These are phyloP conservation scores for Tetropium fuscum DNA, from an alignment of 2,888 invertebrate species.

Conservation along the genomic window DNA sequence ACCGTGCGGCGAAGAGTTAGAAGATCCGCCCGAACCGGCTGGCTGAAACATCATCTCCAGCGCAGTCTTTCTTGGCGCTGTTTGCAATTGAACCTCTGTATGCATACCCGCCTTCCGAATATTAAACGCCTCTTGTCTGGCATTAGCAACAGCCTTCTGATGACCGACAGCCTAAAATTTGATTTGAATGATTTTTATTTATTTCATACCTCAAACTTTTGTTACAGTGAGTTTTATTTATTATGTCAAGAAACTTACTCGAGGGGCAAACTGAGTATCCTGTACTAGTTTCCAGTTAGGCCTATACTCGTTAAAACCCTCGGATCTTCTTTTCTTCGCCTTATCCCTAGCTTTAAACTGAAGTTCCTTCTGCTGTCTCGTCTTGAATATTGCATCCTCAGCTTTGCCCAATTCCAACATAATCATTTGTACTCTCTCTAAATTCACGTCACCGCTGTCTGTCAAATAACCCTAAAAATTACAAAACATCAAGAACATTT, in stretches of 20 bases:
- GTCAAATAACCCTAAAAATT: slow-evolving; percentile 88
- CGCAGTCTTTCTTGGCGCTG: slow-evolving; percentile 50
- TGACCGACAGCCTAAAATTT: slow-evolving; percentile 71
- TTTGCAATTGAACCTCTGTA: slow-evolving; percentile 50
- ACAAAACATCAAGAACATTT: slow-evolving; percentile 15
- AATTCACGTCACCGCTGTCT: slow-evolving; percentile 92
- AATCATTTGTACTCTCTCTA: slow-evolving; percentile 94
- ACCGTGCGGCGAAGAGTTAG: slow-evolving; percentile 56
- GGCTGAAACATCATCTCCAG: slow-evolving; percentile 69
- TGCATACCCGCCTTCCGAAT: slow-evolving; percentile 76
- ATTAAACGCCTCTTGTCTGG: slow-evolving; percentile 81
- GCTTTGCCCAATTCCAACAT: slow-evolving; percentile 92
- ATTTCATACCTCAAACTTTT: neutral
- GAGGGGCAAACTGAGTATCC: slow-evolving; percentile 83
- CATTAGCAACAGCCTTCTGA: slow-evolving; percentile 73
- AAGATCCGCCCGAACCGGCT: slow-evolving; percentile 50
- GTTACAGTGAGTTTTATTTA: neutral
- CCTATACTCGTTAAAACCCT: slow-evolving; percentile 67
- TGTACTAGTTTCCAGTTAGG: slow-evolving; percentile 80
- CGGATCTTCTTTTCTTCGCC: slow-evolving; percentile 73
- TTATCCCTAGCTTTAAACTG: slow-evolving; percentile 84
- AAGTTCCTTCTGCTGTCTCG: slow-evolving; percentile 87
- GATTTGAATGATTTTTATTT: slow-evolving; percentile 12
- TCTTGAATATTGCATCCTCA: slow-evolving; percentile 98
- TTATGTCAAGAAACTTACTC: slow-evolving; percentile 65